phyloP scores from a whole-genome alignment of 2,113 vertebrate genomes.

The Nothocercus julius region DNA sequence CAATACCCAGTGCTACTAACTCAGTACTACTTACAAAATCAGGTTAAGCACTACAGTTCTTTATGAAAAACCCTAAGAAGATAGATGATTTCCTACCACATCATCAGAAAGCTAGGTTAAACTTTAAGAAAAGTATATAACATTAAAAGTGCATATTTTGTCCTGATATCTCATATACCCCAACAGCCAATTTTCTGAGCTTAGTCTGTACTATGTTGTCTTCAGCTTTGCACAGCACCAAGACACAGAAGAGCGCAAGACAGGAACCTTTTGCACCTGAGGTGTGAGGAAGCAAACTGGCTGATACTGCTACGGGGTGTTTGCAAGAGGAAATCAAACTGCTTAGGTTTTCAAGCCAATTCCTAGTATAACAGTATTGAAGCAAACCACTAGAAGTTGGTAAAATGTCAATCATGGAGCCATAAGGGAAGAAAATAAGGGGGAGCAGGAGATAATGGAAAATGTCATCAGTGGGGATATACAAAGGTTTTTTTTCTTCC shows the following conservation, averaged over 20 bases:
- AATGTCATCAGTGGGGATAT: background rate
- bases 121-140: background rate
- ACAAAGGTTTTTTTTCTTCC: background rate
- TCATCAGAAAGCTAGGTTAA: background rate
- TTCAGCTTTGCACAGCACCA: background rate
- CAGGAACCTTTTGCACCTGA: background rate
- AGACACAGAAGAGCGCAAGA: background rate
- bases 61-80: background rate
- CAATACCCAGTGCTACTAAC: background rate
- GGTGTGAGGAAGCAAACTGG: background rate
- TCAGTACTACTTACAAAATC: background rate
- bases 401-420: background rate
- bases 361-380: background rate
- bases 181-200: background rate
- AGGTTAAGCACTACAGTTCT: background rate
- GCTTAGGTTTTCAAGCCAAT: background rate
- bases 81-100: background rate
- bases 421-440: background rate
- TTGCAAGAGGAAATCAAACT: background rate
- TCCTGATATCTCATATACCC: background rate
- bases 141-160: rapidly evolving
- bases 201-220: background rate
- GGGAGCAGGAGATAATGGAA: background rate
- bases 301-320: background rate
- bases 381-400: background rate